Base-by-base conservation (phyloP, 2,113 vertebrate species). In the Ciconia maguari region DNA sequence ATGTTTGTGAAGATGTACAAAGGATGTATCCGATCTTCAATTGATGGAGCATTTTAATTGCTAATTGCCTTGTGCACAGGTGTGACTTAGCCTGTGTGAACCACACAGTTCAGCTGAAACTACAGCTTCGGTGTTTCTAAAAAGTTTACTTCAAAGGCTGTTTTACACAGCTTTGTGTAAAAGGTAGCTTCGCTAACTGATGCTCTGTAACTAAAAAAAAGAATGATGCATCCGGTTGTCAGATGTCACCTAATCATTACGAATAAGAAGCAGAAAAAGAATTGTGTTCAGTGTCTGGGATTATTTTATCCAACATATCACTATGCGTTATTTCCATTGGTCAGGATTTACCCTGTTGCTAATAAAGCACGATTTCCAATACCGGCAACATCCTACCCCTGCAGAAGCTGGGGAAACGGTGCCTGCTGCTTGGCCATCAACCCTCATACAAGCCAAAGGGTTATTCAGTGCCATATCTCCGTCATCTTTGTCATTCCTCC, bases 331-430 rank as follows among this genome's bases (percentile, higher is more conserved):
- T 52, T 74, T 44, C 38, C 13, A 6, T 49, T 36, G 24, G 11
- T 71, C 57, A 21, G 22, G 74, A 20, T 5, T 55, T 70, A 38
- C 36, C 26, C 16, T 12, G 5, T 8, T 21, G 30, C 32, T 76
- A 16, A 18, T 14, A 21, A 71, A 48, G 18, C 4, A 1, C 10
- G 5, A 9, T 29, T 71, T 72, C 41, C 21, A 12, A 5, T 9
- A 71, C 8, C 18, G 4, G 3, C 25, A 26, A 3, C 2, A 3
- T 36, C 5, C 27, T 49, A 27, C 26, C 20, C 26, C 9, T 60
- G 12, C 20, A 0, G 1, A n/a, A 16, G 32, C 32, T 21, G 19
- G 15, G 51, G 29, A 41, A 65, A 41, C 2, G 1, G 11, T n/a
- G 11, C 26, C 34, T 49, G 12, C 7, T 18, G 16, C 48, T 71